phyloP scores from a whole-genome alignment of 2,113 vertebrate genomes.

The Nerophis ophidion region DNA sequence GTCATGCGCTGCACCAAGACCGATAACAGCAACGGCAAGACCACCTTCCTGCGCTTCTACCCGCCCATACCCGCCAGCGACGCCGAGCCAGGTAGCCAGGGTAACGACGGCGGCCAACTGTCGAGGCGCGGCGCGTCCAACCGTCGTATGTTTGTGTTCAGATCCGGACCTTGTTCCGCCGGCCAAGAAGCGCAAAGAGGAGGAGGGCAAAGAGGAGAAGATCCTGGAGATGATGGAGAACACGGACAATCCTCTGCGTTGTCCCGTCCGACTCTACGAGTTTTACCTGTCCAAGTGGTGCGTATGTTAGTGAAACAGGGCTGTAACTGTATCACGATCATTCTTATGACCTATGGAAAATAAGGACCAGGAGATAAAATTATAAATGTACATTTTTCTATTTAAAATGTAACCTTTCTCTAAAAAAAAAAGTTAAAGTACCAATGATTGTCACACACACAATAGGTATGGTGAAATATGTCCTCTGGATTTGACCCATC shows the following conservation, averaged over 20 bases:
- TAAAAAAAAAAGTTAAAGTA: too few species aligned
- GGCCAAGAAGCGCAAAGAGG: constrained; percentile 80
- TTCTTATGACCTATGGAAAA: too few species aligned
- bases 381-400: too few species aligned
- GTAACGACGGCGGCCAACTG: background rate
- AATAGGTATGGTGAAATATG: too few species aligned
- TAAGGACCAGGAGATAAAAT: too few species aligned
- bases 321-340: too few species aligned
- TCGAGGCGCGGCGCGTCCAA: too few species aligned
- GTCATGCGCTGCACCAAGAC: constrained; percentile 89
- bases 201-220: constrained; percentile 70
- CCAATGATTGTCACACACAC: too few species aligned
- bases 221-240: constrained; percentile 94
- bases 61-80: constrained; percentile 75
- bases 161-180: constrained; percentile 72
- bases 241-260: constrained; percentile 87
- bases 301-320: constrained; percentile 26
- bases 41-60: constrained; percentile 89
- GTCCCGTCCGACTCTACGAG: constrained; percentile 93
- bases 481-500: too few species aligned
- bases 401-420: too few species aligned
- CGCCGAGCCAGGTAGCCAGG: constrained; percentile 31
- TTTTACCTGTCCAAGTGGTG: constrained; percentile 98
- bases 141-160: constrained; percentile 18
- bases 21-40: constrained; percentile 80